A percentile compares a stretch with the other conserved stretches of the same genome.
These are phyloP conservation scores for Gryllus longicercus DNA, from an alignment of 2,888 invertebrate species.

Conservation along the genomic window DNA sequence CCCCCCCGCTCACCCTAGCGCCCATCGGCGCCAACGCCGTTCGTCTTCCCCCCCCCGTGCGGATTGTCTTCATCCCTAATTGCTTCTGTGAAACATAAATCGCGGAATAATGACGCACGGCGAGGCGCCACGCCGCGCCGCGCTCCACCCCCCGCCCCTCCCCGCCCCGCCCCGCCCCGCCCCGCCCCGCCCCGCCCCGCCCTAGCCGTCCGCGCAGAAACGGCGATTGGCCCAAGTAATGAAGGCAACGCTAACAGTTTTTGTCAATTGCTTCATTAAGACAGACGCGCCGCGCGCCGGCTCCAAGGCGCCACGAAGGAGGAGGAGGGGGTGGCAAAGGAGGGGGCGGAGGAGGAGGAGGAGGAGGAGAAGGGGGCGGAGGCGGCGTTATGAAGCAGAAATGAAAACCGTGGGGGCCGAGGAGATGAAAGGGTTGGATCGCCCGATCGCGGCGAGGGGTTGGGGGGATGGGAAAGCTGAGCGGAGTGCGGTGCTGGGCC, in stretches of 20 bases:
- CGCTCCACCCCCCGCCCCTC: too few species aligned
- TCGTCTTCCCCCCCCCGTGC: not conserved
- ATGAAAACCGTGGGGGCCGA: not conserved
- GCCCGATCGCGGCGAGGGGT: too few species aligned
- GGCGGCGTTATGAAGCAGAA: not conserved
- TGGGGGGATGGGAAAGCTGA: not conserved
- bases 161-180: too few species aligned
- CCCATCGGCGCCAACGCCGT: not conserved
- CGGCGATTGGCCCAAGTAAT: conserved; percentile 4
- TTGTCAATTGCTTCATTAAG: conserved; percentile 1
- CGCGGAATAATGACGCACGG: not conserved
- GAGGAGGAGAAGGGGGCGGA: not conserved
- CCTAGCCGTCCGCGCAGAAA: not conserved
- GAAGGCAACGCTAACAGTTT: not conserved
- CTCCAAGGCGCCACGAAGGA: not conserved
- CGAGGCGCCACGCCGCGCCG: not conserved
- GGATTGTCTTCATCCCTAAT: conserved; percentile 17
- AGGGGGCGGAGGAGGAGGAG: not conserved
- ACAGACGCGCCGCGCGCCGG: not conserved
- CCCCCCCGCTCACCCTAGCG: not conserved
- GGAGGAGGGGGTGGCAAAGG: too few species aligned
- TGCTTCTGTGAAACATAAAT: conserved; percentile 2
- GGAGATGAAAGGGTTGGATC: not conserved
- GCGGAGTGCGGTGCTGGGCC: not conserved
- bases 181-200: too few species aligned